Percentiles rank a stretch among this genome's conserved stretches.
Conservation (phyloP, 2,888 invertebrate genomes). For the Volucella bombylans region DNA sequence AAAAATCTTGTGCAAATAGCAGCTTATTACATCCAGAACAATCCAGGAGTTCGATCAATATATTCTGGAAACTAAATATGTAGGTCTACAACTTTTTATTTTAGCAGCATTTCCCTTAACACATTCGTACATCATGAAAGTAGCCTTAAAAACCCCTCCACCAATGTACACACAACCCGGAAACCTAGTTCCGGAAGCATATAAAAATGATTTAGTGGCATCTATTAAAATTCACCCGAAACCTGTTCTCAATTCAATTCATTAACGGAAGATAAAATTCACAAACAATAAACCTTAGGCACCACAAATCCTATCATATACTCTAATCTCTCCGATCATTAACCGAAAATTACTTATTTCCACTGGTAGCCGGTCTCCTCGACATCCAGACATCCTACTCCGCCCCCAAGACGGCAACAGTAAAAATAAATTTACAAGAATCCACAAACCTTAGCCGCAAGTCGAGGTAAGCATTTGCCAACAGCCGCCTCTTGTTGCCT, state of each 20-base stretch:
- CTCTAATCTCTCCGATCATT: slow-evolving; percentile 63
- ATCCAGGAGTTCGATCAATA: too few species aligned
- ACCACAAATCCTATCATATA: slow-evolving; percentile 52
- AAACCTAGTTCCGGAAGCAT: slow-evolving; percentile 57
- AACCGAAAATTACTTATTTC: slow-evolving; percentile 61
- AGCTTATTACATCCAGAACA: too few species aligned
- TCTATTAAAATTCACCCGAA: slow-evolving; percentile 53
- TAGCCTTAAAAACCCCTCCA: neutral
- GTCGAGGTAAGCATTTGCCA: slow-evolving; percentile 42
- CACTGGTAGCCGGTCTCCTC: slow-evolving; percentile 30
- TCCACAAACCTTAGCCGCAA: slow-evolving; percentile 36
- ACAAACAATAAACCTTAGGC: slow-evolving; percentile 44
- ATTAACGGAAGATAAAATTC: slow-evolving; percentile 66
- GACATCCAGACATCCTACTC: slow-evolving; percentile 41
- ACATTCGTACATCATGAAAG: neutral
- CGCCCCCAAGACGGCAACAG: neutral
- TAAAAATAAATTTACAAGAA: slow-evolving; percentile 25
- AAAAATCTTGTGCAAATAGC: too few species aligned
- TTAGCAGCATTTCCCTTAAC: too few species aligned
- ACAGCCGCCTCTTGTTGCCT: neutral
- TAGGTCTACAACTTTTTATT: too few species aligned
- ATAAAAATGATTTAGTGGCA: slow-evolving; percentile 61
- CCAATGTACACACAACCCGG: slow-evolving; percentile 21
- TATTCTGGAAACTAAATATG: too few species aligned
- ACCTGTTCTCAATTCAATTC: slow-evolving; percentile 56